Conservation (phyloP, 2,888 invertebrate genomes). For the Stenurella melanura region DNA sequence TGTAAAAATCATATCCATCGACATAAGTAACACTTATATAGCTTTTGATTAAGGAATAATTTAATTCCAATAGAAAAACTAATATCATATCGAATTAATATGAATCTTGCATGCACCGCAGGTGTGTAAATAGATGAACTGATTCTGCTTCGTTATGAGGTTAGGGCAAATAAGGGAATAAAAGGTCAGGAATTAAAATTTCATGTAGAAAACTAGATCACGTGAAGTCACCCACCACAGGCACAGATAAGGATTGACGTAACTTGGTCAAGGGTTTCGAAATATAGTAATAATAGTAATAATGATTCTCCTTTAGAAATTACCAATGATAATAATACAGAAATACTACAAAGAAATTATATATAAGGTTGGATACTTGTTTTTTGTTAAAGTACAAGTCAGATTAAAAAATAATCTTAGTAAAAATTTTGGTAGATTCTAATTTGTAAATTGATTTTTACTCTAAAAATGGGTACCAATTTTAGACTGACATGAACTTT, state of each 20-base stretch:
- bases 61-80: conserved; percentile 55
- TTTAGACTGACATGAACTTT: too few species aligned
- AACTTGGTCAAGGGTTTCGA: conserved; percentile 52
- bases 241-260: conserved; percentile 48
- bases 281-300: background rate
- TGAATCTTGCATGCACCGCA: conserved; percentile 52
- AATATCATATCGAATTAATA: conserved; percentile 54
- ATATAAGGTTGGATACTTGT: too few species aligned
- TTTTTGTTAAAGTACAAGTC: too few species aligned
- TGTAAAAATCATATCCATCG: conserved; percentile 32
- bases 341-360: too few species aligned
- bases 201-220: conserved; percentile 51
- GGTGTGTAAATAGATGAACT: conserved; percentile 46
- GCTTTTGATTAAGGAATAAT: conserved; percentile 50
- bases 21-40: conserved; percentile 45
- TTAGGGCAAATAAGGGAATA: conserved; percentile 34
- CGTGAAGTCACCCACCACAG: conserved; percentile 38
- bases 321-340: too few species aligned
- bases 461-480: too few species aligned
- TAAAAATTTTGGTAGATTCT: too few species aligned
- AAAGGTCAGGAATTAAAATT: conserved; percentile 59
- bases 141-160: conserved; percentile 37
- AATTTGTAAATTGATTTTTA: too few species aligned
- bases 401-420: too few species aligned
- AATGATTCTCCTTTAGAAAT: background rate